Conservation (phyloP, 2,888 invertebrate species). For the Nebria brevicollis region DNA sequence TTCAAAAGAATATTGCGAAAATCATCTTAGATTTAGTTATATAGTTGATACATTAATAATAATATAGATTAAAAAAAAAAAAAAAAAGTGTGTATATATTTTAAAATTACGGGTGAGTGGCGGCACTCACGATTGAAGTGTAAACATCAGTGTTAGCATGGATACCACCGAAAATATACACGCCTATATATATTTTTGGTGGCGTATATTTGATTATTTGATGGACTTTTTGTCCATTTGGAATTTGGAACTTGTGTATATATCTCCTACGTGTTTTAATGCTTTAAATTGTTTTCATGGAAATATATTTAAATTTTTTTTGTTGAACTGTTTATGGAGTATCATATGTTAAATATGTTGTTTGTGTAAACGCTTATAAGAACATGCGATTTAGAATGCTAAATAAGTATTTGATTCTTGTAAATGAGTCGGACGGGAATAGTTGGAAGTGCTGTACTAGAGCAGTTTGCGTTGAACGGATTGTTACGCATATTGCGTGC, state of each 20-base stretch:
- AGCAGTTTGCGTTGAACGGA: background rate
- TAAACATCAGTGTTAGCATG: too few relatives aligned
- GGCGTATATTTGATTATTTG: too few relatives aligned
- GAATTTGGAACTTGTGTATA: too few relatives aligned
- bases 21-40: background rate
- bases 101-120: too few relatives aligned
- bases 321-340: background rate
- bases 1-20: background rate
- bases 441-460: background rate
- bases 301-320: background rate
- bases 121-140: too few relatives aligned
- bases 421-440: background rate
- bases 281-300: background rate
- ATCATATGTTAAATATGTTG: background rate
- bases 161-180: too few relatives aligned
- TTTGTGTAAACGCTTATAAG: background rate
- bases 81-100: too few relatives aligned
- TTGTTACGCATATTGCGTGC: constrained; percentile 17
- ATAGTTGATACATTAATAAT: background rate
- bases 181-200: too few relatives aligned
- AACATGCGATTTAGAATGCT: background rate
- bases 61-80: too few relatives aligned
- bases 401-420: background rate
- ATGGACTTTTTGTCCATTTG: too few relatives aligned
- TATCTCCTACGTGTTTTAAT: too few relatives aligned